Evolutionary conservation across 2,797 vertebrate species (phyloP).

Genomic region (Limosa lapponica): DNA sequence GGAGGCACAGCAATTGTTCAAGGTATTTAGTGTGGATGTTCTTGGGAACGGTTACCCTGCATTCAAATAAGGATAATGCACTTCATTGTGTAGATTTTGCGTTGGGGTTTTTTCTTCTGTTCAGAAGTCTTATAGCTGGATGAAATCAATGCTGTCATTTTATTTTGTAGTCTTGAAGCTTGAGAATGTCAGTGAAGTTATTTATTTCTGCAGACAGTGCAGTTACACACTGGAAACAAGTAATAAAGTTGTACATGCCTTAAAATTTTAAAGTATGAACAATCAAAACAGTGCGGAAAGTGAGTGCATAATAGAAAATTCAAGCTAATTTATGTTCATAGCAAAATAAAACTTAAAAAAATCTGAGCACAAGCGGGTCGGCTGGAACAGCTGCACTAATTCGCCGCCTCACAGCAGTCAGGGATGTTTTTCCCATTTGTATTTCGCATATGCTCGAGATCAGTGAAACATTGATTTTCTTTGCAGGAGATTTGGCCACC

Average conservation of each 20-base stretch:
- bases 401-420: rapidly evolving
- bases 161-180: not conserved
- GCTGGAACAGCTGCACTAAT: not conserved
- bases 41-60: not conserved
- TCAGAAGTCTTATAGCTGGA: not conserved
- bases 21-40: not conserved
- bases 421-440: not conserved
- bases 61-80: not conserved
- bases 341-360: not conserved
- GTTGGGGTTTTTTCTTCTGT: not conserved
- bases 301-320: not conserved
- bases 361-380: rapidly evolving
- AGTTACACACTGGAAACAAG: not conserved
- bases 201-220: not conserved
- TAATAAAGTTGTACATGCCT: not conserved
- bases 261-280: not conserved
- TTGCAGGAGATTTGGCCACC: not conserved
- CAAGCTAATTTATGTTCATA: not conserved
- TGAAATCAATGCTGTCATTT: constrained; percentile 2
- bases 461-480: not conserved
- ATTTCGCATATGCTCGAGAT: not conserved
- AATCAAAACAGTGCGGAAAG: not conserved
- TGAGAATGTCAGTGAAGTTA: not conserved
- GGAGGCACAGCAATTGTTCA: not conserved
- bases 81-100: not conserved